A percentile compares a stretch with the other conserved stretches of the same genome.
phyloP scores from a whole-genome alignment of 2,797 vertebrate species.

The Triplophysa yarkandensis region DNA sequence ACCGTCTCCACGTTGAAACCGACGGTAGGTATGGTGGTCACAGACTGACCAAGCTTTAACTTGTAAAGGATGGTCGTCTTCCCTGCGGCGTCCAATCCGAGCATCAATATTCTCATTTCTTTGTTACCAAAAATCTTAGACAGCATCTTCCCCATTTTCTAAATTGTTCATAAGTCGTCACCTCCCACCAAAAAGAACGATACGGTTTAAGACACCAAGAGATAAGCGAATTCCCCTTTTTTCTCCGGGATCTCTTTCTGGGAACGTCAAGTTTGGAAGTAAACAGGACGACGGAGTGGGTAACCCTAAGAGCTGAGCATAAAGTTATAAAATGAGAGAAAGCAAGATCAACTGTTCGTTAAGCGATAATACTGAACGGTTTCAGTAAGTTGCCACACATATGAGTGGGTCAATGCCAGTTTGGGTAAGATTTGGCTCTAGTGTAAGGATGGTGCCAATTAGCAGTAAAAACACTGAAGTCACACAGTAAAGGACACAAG shows the following conservation, averaged over 20 bases:
- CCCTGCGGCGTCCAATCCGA: constrained; percentile 96
- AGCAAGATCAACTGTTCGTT: background rate
- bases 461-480: constrained; percentile 16
- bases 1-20: constrained; percentile 99
- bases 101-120: constrained; percentile 99
- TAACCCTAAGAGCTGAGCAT: background rate
- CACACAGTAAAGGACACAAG: background rate
- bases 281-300: background rate
- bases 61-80: constrained; percentile 99
- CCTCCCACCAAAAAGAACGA: constrained; percentile 42
- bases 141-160: constrained; percentile 96
- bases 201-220: background rate
- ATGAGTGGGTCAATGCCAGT: constrained; percentile 6
- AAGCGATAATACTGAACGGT: constrained; percentile 14
- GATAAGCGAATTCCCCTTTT: background rate
- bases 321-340: background rate
- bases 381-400: constrained; percentile 19
- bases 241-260: background rate
- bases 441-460: background rate
- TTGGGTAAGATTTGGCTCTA: background rate
- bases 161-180: constrained; percentile 78
- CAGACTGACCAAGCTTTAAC: constrained; percentile 98
- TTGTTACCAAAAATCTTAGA: constrained; percentile 99
- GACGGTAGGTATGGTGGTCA: constrained; percentile 98
- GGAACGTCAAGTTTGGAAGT: constrained; percentile 7